A percentile compares a stretch with the other conserved stretches of the same genome.
These are phyloP conservation scores for Drosophila buzzatii DNA, from an alignment of 2,888 invertebrate species.

Conservation along the genomic window DNA sequence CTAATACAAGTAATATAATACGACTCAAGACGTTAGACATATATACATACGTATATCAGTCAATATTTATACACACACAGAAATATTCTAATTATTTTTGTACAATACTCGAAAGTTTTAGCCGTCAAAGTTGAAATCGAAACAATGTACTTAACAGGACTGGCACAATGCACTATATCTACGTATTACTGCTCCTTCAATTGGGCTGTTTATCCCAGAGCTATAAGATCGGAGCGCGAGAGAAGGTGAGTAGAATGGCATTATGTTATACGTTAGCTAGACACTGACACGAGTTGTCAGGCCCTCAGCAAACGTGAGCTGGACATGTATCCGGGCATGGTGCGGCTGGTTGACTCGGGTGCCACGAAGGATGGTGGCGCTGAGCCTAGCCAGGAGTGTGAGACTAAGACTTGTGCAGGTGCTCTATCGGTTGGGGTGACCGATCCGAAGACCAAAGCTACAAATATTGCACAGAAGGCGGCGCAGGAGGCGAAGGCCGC, in stretches of 20 bases:
- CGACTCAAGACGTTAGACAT: too few species aligned
- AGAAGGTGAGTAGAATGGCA: constrained; percentile 34
- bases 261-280: neutral
- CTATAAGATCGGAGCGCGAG: constrained; percentile 25
- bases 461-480: constrained; percentile 90
- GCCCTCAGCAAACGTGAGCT: constrained; percentile 37
- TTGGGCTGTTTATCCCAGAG: constrained; percentile 23
- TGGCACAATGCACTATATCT: constrained; percentile 42
- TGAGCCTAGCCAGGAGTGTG: neutral
- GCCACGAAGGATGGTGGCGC: neutral
- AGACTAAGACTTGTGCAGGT: neutral
- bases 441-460: constrained; percentile 86
- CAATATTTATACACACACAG: neutral
- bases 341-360: constrained; percentile 17
- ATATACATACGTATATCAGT: too few species aligned
- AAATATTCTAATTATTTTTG: neutral
- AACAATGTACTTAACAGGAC: constrained; percentile 14
- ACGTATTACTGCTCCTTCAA: constrained; percentile 42
- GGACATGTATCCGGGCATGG: constrained; percentile 25
- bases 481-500: constrained; percentile 90
- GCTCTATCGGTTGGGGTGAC: constrained; percentile 1
- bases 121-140: neutral
- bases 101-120: constrained; percentile 3
- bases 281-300: constrained; percentile 9
- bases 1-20: too few species aligned